A percentile compares a stretch with the other conserved stretches of the same genome.
phyloP scores from a whole-genome alignment of 2,797 vertebrate genomes.

The Melanitta fusca region DNA sequence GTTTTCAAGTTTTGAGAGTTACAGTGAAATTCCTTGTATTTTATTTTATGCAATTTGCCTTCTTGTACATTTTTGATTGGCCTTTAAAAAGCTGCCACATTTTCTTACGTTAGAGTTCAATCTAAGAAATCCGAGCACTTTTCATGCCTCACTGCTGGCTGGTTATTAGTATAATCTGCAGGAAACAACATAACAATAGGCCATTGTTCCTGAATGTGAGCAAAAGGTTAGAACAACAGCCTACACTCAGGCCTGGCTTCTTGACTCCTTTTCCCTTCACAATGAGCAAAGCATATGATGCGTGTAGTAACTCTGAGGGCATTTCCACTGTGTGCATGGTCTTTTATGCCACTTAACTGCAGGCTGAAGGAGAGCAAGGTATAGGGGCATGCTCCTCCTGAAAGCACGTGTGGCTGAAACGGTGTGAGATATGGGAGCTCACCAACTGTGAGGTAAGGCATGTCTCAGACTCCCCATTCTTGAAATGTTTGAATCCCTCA shows the following conservation, averaged over 20 bases:
- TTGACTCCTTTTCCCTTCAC: conserved; percentile 34
- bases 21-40: background rate
- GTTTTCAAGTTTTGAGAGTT: background rate
- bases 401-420: background rate
- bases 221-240: conserved; percentile 41
- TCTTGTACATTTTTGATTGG: background rate
- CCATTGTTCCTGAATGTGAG: conserved; percentile 45
- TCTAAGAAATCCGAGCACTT: conserved; percentile 13
- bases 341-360: background rate
- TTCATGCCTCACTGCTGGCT: background rate
- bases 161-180: conserved; percentile 19
- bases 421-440: background rate
- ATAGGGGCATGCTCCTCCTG: background rate
- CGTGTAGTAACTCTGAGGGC: background rate
- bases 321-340: background rate
- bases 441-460: background rate
- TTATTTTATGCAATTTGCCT: background rate
- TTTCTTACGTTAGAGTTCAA: background rate
- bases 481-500: background rate
- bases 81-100: background rate
- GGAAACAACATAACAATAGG: conserved; percentile 46
- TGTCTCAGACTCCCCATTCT: background rate
- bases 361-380: background rate
- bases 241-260: background rate
- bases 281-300: background rate